Evolutionary conservation across 2,113 vertebrate genomes (phyloP).

Genomic region (Rana temporaria): DNA sequence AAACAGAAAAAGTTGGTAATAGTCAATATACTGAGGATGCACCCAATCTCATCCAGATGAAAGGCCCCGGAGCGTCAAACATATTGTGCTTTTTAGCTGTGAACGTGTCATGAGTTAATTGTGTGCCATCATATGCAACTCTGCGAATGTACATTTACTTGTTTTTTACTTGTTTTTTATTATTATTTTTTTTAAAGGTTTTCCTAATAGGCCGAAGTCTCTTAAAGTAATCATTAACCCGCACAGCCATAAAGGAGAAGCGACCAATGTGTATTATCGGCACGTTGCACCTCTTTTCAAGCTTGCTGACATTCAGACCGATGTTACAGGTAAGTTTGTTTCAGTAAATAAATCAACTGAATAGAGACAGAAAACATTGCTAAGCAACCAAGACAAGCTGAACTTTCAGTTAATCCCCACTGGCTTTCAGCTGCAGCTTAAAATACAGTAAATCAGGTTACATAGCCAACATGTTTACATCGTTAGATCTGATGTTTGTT

Average conservation of each 20-base stretch:
- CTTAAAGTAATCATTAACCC: slow-evolving; percentile 95
- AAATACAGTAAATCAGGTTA: slow-evolving; percentile 56
- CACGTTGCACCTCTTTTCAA: slow-evolving; percentile 92
- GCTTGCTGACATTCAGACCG: slow-evolving; percentile 86
- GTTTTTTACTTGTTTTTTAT: slow-evolving; percentile 10
- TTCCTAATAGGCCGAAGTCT: slow-evolving; percentile 83
- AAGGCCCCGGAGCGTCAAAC: too few relatives aligned
- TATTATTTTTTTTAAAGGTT: slow-evolving; percentile 73
- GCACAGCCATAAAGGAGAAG: slow-evolving; percentile 90
- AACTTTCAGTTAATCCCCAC: slow-evolving; percentile 56
- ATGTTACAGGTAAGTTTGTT: slow-evolving; percentile 85
- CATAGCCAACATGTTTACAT: slow-evolving; percentile 32
- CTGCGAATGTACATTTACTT: too few relatives aligned
- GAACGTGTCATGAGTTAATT: background rate
- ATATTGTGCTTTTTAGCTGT: background rate
- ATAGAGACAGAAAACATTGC: slow-evolving; percentile 36
- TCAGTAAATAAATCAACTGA: slow-evolving; percentile 42
- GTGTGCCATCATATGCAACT: background rate
- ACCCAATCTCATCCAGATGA: too few relatives aligned
- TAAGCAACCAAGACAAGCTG: slow-evolving; percentile 33
- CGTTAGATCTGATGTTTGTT: slow-evolving; percentile 14
- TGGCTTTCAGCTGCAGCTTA: slow-evolving; percentile 50
- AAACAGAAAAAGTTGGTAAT: too few relatives aligned
- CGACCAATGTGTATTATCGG: slow-evolving; percentile 83
- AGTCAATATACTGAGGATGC: too few relatives aligned